Percentiles rank a stretch among this genome's conserved stretches.
phyloP scores from a whole-genome alignment of 2,888 invertebrate genomes.

The Vanessa cardui region DNA sequence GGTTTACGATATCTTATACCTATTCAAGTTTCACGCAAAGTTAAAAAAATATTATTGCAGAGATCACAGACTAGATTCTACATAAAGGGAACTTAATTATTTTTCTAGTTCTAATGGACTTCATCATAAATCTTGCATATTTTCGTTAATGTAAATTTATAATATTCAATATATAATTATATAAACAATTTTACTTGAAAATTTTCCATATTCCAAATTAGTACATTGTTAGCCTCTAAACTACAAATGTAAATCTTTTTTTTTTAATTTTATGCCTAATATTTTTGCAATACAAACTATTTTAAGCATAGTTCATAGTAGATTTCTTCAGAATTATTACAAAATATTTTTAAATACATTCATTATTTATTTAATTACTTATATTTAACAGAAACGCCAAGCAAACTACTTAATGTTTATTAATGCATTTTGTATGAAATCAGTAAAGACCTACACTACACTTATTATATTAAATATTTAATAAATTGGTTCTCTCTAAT shows the following conservation, averaged over 20 bases:
- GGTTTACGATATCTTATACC: slow-evolving; percentile 14
- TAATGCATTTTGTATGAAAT: slow-evolving; percentile 1
- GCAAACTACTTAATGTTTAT: not conserved
- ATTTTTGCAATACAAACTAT: not conserved
- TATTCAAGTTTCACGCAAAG: slow-evolving; percentile 40
- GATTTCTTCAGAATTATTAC: not conserved
- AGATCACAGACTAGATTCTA: slow-evolving; percentile 81
- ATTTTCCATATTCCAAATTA: slow-evolving; percentile 15
- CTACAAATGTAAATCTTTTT: slow-evolving; percentile 6
- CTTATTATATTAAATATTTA: slow-evolving; percentile 49
- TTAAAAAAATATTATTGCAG: slow-evolving; percentile 63
- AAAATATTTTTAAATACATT: not conserved
- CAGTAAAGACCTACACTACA: slow-evolving; percentile 16
- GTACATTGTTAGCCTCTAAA: slow-evolving; percentile 33
- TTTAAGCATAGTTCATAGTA: not conserved
- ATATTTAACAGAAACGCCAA: too few relatives aligned
- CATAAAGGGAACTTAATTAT: slow-evolving; percentile 44
- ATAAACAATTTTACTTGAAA: slow-evolving; percentile 2
- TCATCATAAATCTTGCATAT: slow-evolving; percentile 11
- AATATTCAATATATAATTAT: not conserved
- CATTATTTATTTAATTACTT: not conserved
- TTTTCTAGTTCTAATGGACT: slow-evolving; percentile 20
- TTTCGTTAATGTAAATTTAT: not conserved
- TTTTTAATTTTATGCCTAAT: slow-evolving; percentile 2
- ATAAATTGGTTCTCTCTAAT: slow-evolving; percentile 49